These are phyloP conservation scores for Pantherophis vulpinus DNA, from an alignment of 2,797 vertebrate species.

Conservation along the genomic window DNA sequence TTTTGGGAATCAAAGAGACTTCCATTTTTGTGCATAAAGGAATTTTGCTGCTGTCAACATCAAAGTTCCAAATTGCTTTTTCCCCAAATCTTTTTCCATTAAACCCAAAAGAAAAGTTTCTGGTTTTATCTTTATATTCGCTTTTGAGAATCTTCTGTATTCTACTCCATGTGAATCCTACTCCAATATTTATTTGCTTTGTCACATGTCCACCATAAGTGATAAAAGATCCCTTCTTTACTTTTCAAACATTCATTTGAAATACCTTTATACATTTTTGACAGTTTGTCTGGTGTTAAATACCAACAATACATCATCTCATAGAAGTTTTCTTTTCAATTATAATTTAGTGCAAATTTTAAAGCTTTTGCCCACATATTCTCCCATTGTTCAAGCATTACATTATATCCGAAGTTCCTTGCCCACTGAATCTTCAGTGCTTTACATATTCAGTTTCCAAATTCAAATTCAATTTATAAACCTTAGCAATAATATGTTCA, in stretches of 20 bases:
- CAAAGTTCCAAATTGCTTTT: background rate
- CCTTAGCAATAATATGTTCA: background rate
- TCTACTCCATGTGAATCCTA: background rate
- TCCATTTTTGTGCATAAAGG: background rate
- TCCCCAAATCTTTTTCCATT: background rate
- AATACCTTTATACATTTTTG: background rate
- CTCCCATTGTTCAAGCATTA: background rate
- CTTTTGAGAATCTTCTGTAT: background rate
- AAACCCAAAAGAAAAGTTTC: background rate
- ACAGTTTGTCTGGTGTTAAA: background rate
- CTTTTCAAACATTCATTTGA: background rate
- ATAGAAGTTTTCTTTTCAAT: background rate
- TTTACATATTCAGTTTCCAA: background rate
- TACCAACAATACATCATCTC: background rate
- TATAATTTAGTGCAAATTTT: background rate
- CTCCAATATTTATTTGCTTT: background rate
- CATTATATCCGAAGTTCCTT: background rate
- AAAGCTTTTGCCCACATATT: background rate
- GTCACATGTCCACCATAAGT: background rate
- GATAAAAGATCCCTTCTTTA: background rate
- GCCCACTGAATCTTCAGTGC: background rate
- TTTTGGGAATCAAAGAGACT: no score
- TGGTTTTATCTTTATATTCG: background rate
- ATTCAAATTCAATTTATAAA: background rate
- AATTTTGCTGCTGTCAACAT: background rate